phyloP scores from a whole-genome alignment of 2,888 invertebrate genomes.

The Argynnis bischoffii region DNA sequence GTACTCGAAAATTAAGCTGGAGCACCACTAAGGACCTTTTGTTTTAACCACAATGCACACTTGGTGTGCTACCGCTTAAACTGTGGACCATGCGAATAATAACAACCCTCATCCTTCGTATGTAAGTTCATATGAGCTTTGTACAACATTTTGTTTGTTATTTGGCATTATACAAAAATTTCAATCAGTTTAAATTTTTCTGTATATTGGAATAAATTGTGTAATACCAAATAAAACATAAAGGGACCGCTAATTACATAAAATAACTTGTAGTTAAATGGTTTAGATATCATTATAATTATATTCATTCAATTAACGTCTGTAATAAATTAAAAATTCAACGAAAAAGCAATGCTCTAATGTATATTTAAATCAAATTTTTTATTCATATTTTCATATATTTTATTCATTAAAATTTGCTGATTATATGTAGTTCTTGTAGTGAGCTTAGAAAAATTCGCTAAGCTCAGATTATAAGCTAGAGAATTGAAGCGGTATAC shows the following conservation, averaged over 20 bases:
- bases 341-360: too few species aligned
- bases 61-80: slow-evolving; percentile 53
- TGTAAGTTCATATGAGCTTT: slow-evolving; percentile 17
- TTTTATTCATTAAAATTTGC: background rate
- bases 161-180: background rate
- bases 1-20: slow-evolving; percentile 79
- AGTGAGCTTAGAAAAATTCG: slow-evolving; percentile 43
- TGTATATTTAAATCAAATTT: too few species aligned
- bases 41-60: slow-evolving; percentile 77
- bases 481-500: slow-evolving; percentile 54
- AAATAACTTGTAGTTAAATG: too few species aligned
- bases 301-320: too few species aligned
- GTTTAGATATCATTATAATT: too few species aligned
- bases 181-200: background rate
- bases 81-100: slow-evolving; percentile 42
- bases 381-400: too few species aligned
- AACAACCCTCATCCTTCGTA: slow-evolving; percentile 17
- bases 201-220: too few species aligned
- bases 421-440: slow-evolving; percentile 48
- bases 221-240: too few species aligned
- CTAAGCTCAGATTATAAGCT: slow-evolving; percentile 68
- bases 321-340: too few species aligned
- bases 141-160: slow-evolving; percentile 14
- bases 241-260: too few species aligned
- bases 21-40: slow-evolving; percentile 71